Evolutionary conservation across 2,113 vertebrate species (phyloP), one percentile per base, ranked within the genome.

Genomic region (Crotalus helleri): DNA sequence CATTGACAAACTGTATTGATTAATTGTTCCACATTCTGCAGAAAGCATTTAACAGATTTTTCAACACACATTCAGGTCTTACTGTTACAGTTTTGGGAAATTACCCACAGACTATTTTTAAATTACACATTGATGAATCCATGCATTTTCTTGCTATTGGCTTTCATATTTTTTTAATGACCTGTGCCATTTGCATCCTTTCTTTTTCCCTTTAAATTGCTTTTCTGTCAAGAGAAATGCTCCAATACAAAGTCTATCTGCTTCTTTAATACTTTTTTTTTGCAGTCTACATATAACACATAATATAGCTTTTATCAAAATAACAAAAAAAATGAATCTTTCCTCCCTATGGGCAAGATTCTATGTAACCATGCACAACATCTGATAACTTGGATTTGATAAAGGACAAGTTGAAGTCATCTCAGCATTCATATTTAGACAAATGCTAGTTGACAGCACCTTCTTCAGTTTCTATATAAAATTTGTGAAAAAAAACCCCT

Each of bases 111-210:
- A 44, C 85, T 94, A 93, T 26, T 95, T 93, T 96, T 95, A 96
- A 96, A 95, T 95, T 96, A 93, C 46, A 85, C 94, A 64, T 91
- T 93, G 44, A 91, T 86, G 90, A 96, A 95, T 10, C 96, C 96
- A 88, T 93, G 17, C 8, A 90, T 90, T 95, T 96, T 93, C 54
- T 95, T 87, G 33, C 85, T 93, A 74, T 94, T 91, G 89, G n/a
- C 94, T 94, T 94, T 93, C 88, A 94, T 96, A 96, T 95, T 96
- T 5, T 5, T 23, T 58, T 55, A 95, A 93, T 93, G 89, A 54
- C 93, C 87, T 96, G 24, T 90, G 46, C 29, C 94, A 94, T 24
- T 95, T 94, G 49, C 61, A 88, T 24, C 55, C 92, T 90, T 94
- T 61, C 85, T 96, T 95, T 29, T 95, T 94, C 59, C 53, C 55